Evolutionary conservation across 53 echinoderm and acorn worm genomes (phyloP).

Genomic region (Temnopleurus reevesii): DNA sequence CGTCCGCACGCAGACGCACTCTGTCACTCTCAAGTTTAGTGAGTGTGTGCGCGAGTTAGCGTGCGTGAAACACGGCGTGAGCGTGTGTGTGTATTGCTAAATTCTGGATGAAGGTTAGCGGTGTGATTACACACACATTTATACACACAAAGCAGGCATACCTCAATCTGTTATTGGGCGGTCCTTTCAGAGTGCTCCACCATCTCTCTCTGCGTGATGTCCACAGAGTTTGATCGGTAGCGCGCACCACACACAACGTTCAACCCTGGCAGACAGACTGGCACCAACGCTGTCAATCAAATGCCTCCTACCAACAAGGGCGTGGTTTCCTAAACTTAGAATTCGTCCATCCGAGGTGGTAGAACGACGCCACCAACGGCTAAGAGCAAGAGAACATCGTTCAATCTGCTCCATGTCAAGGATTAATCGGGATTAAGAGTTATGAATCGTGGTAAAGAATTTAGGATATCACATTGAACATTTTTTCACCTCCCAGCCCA

Average conservation of each 20-base stretch:
- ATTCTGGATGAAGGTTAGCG: conserved; percentile 8
- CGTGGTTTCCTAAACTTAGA: conserved; percentile 33
- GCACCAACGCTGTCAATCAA: conserved; percentile 55
- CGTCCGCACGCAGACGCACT: conserved; percentile 31
- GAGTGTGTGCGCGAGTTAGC: conserved; percentile 35
- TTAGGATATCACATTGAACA: no score
- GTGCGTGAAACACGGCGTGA: conserved; percentile 29
- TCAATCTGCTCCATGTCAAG: no score
- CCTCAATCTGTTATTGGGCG: conserved; percentile 27
- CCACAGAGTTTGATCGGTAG: not conserved
- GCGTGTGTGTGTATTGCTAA: conserved; percentile 21
- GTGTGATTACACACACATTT: conserved; percentile 26
- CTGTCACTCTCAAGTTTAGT: conserved; percentile 2
- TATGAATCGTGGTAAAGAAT: no score
- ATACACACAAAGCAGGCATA: conserved; percentile 18
- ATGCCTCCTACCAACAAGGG: conserved; percentile 26
- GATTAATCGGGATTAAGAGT: no score
- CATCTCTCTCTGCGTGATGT: conserved; percentile 34
- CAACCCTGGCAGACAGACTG: conserved; percentile 47
- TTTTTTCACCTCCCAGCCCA: no score
- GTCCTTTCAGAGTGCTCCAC: conserved; percentile 11
- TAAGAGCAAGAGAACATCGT: not conserved
- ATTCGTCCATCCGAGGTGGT: not conserved
- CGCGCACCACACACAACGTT: conserved; percentile 42
- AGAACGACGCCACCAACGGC: not conserved